A percentile compares a stretch with the other conserved stretches of the same genome.
Conservation (phyloP, 92 coral and sea anemone species). For the Umimayanthus chanpuru region DNA sequence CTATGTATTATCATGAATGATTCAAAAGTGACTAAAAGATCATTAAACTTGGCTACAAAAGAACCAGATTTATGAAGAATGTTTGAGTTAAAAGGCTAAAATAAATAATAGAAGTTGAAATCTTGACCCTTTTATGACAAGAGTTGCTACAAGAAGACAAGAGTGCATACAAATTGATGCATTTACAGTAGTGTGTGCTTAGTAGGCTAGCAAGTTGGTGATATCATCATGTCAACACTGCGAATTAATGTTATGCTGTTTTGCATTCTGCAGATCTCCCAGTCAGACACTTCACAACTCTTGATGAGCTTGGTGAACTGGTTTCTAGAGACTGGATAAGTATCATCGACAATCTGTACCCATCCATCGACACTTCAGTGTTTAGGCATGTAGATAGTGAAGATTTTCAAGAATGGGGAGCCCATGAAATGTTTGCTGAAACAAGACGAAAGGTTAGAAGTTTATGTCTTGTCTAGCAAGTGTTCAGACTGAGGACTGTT, state of each 20-base stretch:
- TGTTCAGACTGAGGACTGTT: background rate
- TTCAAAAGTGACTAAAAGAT: no score
- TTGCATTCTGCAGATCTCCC: constrained; percentile 69
- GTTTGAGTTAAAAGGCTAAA: no score
- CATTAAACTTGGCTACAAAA: no score
- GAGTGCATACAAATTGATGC: no score
- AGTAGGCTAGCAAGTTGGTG: no score
- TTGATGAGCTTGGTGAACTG: constrained; percentile 89
- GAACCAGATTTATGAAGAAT: no score
- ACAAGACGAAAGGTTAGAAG: constrained; percentile 54
- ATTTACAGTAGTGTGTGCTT: background rate
- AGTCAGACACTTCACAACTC: constrained; percentile 79
- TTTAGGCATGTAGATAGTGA: constrained; percentile 68
- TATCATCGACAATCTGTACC: constrained; percentile 72
- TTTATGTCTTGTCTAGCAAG: no score
- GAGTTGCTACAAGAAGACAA: no score
- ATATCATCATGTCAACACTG: background rate
- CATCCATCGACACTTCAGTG: constrained; percentile 70
- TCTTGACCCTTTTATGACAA: no score
- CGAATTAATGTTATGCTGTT: background rate
- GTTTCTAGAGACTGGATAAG: constrained; percentile 80
- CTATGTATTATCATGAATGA: no score
- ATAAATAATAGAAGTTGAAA: no score
- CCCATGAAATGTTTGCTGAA: constrained; percentile 83
- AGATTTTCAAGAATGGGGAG: constrained; percentile 85